Evolutionary conservation across 1,140 invertebrate species (phyloP).

Genomic region (Monochamus saltuarius): DNA sequence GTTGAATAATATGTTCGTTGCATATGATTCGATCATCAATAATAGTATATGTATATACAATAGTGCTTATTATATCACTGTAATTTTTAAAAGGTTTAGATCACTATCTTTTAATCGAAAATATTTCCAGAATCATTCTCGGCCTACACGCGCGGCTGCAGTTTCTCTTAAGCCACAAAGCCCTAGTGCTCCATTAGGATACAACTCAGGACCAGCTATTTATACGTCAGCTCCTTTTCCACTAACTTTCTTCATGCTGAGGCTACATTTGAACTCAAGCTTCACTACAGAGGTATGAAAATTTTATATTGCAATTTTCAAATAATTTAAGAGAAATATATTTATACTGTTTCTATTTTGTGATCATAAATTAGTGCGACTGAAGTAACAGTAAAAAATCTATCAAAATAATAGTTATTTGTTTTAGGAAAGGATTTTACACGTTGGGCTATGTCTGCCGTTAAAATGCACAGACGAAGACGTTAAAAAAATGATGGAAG

Average conservation of each 20-base stretch:
- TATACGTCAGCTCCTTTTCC: slow-evolving; percentile 44
- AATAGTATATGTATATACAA: too few species aligned
- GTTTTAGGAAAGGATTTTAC: slow-evolving; percentile 60
- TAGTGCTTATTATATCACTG: too few species aligned
- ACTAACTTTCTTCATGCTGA: slow-evolving; percentile 42
- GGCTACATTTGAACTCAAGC: slow-evolving; percentile 40
- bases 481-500: slow-evolving; percentile 59
- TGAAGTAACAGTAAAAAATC: too few species aligned
- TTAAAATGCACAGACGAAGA: slow-evolving; percentile 64
- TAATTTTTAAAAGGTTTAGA: too few species aligned
- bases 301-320: slow-evolving; percentile 3
- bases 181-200: slow-evolving; percentile 38
- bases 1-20: too few species aligned
- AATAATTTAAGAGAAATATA: too few species aligned
- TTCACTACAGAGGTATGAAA: slow-evolving; percentile 39
- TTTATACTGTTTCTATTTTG: too few species aligned
- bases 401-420: too few species aligned
- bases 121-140: slow-evolving; percentile 29
- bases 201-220: slow-evolving; percentile 35
- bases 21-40: too few species aligned
- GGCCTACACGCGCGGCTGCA: slow-evolving; percentile 20
- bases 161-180: slow-evolving; percentile 25
- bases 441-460: slow-evolving; percentile 74
- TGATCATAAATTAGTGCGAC: too few species aligned
- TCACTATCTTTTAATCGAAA: neutral